These are phyloP conservation scores for Zaprionus gabonicus DNA, from an alignment of 1,140 invertebrate genomes.

Conservation along the genomic window DNA sequence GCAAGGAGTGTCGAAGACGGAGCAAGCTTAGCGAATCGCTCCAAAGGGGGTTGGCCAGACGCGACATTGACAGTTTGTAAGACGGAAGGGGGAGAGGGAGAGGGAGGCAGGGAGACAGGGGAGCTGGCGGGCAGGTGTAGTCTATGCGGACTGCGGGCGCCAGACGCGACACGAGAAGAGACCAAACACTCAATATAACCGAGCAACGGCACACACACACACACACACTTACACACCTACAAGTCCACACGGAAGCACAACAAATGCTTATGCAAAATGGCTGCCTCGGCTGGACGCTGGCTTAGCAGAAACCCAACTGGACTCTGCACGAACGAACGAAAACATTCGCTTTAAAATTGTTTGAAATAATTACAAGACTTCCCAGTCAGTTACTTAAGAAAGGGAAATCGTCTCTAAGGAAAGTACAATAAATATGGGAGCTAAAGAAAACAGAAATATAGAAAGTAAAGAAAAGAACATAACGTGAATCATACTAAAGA, in stretches of 20 bases:
- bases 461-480: too few relatives aligned
- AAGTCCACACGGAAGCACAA: constrained; percentile 6
- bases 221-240: constrained; percentile 23
- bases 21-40: constrained; percentile 3
- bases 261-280: constrained; percentile 61
- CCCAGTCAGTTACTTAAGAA: not conserved
- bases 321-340: not conserved
- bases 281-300: constrained; percentile 49
- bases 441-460: too few relatives aligned
- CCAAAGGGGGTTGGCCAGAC: constrained; percentile 39
- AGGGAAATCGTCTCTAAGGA: not conserved
- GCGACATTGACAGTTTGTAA: constrained; percentile 11
- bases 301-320: constrained; percentile 10
- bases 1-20: constrained; percentile 1
- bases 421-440: not conserved
- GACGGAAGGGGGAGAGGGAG: not conserved
- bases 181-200: constrained; percentile 37
- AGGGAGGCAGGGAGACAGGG: not conserved
- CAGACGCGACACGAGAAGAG: constrained; percentile 21
- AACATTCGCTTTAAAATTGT: not conserved
- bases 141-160: constrained; percentile 13
- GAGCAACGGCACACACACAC: constrained; percentile 19
- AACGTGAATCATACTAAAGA: too few relatives aligned
- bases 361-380: not conserved
- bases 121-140: constrained; percentile 21